phyloP scores from a whole-genome alignment of 2,797 vertebrate species.

The Lacerta agilis region DNA sequence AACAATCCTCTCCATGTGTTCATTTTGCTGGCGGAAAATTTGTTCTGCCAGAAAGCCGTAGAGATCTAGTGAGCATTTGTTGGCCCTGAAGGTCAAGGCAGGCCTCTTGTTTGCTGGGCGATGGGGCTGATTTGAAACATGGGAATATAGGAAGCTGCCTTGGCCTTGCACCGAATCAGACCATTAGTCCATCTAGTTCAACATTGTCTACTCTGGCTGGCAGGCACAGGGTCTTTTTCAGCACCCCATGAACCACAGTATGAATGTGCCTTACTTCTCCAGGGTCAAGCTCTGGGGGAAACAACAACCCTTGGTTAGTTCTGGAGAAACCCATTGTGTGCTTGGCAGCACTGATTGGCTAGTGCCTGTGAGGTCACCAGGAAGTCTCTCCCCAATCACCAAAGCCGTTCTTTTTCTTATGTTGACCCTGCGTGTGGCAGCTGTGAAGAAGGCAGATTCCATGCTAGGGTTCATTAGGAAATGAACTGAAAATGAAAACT shows the following conservation, averaged over 20 bases:
- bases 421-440: too few relatives aligned
- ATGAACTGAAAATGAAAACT: too few relatives aligned
- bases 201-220: too few relatives aligned
- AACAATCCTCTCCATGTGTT: neutral
- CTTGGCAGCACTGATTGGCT: neutral
- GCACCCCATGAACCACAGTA: too few relatives aligned
- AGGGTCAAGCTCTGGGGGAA: neutral
- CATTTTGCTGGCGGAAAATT: neutral
- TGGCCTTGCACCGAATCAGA: neutral
- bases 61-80: neutral
- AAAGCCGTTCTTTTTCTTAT: neutral
- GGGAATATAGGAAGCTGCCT: neutral
- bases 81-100: neutral
- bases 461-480: too few relatives aligned
- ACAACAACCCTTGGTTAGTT: neutral
- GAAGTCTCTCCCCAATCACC: neutral
- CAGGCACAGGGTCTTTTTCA: too few relatives aligned
- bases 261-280: neutral
- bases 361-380: neutral
- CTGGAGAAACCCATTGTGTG: neutral
- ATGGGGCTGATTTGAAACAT: neutral
- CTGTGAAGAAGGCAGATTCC: too few relatives aligned
- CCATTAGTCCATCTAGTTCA: too few relatives aligned
- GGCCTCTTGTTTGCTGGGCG: too few relatives aligned
- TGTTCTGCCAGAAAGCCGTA: neutral